A percentile compares a stretch with the other conserved stretches of the same genome.
Evolutionary conservation across 2,113 vertebrate genomes (phyloP).

Genomic region (Coryphaenoides rupestris): DNA sequence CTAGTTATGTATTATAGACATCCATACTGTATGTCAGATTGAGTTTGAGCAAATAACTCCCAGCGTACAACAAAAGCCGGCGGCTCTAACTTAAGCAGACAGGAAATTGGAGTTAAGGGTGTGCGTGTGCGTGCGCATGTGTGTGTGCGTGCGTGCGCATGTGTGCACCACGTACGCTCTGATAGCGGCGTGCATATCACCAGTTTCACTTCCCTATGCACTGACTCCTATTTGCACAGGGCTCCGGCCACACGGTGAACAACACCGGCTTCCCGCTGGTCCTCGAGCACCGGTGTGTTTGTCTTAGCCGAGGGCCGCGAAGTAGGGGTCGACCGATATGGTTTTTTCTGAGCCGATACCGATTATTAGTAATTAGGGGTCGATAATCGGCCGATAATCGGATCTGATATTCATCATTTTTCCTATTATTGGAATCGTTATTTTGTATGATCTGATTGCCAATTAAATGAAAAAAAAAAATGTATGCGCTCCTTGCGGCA

Average conservation of each 20-base stretch:
- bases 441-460: no score
- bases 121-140: background rate
- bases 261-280: background rate
- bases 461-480: no score
- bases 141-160: background rate
- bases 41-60: constrained; percentile 20
- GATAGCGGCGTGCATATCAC: background rate
- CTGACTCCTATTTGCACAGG: background rate
- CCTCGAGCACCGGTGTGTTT: constrained; percentile 5
- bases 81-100: constrained; percentile 16
- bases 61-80: constrained; percentile 26
- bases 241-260: background rate
- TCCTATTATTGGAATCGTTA: no score
- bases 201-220: background rate
- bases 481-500: no score
- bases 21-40: no score
- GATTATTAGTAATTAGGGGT: no score
- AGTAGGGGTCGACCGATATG: no score
- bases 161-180: background rate
- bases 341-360: no score
- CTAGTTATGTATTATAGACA: background rate
- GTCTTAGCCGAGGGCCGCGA: no score
- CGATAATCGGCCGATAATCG: no score
- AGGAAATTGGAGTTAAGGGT: constrained; percentile 22
- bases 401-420: no score